Conservation (phyloP, 2,888 invertebrate genomes). For the Scaptomyza flava region DNA sequence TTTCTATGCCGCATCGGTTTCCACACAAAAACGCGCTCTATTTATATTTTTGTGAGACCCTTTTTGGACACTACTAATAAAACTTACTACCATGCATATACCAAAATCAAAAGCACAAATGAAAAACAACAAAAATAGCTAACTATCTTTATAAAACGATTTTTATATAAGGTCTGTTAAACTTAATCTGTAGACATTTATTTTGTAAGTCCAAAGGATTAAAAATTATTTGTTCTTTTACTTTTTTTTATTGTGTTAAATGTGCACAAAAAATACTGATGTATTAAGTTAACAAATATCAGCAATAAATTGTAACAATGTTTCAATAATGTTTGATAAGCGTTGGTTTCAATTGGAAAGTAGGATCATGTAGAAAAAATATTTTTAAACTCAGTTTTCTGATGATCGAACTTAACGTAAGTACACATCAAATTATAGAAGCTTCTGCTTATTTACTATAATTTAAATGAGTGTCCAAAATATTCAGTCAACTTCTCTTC, state of each 20-base stretch:
- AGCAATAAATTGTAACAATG: slow-evolving; percentile 70
- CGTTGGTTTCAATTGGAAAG: not conserved
- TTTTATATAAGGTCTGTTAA: slow-evolving; percentile 34
- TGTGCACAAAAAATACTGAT: slow-evolving; percentile 47
- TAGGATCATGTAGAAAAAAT: not conserved
- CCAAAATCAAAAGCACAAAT: slow-evolving; percentile 8
- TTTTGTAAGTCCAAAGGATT: slow-evolving; percentile 5
- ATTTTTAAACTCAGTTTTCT: too few species aligned
- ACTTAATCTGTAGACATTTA: slow-evolving; percentile 28
- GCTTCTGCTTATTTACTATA: not conserved
- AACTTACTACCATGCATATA: slow-evolving; percentile 25
- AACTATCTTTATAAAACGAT: slow-evolving; percentile 25
- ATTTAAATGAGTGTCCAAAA: too few species aligned
- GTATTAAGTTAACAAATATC: slow-evolving; percentile 70
- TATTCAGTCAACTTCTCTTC: not conserved
- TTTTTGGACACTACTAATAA: slow-evolving; percentile 51
- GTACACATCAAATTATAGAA: not conserved
- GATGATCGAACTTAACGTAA: not conserved
- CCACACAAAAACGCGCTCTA: slow-evolving; percentile 57
- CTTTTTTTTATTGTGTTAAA: slow-evolving; percentile 36
- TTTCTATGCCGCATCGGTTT: slow-evolving; percentile 58
- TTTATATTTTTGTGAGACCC: slow-evolving; percentile 73
- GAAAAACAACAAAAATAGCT: slow-evolving; percentile 14
- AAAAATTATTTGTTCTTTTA: slow-evolving; percentile 4
- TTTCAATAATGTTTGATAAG: slow-evolving; percentile 32